Evolutionary conservation across 2,797 vertebrate genomes (phyloP).

Genomic region (Myripristis murdjan): DNA sequence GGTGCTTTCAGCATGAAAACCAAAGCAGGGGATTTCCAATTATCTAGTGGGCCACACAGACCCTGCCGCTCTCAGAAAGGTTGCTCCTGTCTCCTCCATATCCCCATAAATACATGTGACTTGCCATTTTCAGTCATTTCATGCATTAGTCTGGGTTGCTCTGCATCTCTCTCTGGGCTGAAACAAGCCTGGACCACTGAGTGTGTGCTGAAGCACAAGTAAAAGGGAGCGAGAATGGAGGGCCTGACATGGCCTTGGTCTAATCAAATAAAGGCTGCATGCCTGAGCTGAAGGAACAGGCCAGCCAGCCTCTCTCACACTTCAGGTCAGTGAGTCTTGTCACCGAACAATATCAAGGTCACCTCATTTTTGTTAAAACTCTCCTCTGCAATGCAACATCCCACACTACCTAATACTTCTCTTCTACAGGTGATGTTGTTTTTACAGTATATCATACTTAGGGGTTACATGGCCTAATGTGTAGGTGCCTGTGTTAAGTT

Average conservation of each 20-base stretch:
- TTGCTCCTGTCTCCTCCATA: background rate
- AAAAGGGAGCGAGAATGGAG: conserved; percentile 28
- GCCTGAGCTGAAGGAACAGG: conserved; percentile 39
- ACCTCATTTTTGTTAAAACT: conserved; percentile 15
- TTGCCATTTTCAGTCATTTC: conserved; percentile 2
- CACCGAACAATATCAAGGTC: conserved; percentile 16
- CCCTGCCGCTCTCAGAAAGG: background rate
- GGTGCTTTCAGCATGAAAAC: conserved; percentile 6
- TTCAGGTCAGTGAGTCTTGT: conserved; percentile 33
- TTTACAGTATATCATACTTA: too few relatives aligned
- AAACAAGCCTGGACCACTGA: conserved; percentile 18
- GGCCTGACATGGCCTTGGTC: conserved; percentile 31
- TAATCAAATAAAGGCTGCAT: conserved; percentile 65
- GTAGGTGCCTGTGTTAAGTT: background rate
- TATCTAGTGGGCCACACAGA: background rate
- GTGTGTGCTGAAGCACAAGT: conserved; percentile 36
- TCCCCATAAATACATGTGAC: conserved; percentile 11
- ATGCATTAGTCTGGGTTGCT: conserved; percentile 13
- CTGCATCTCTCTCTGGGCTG: conserved; percentile 26
- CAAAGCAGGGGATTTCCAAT: background rate
- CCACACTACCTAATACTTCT: background rate
- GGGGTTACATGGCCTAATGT: too few relatives aligned
- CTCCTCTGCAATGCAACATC: background rate
- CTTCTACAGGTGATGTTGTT: background rate
- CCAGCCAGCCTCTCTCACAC: background rate